These are phyloP conservation scores for Drosophila rubida DNA, from an alignment of 2,888 invertebrate genomes.

Conservation along the genomic window DNA sequence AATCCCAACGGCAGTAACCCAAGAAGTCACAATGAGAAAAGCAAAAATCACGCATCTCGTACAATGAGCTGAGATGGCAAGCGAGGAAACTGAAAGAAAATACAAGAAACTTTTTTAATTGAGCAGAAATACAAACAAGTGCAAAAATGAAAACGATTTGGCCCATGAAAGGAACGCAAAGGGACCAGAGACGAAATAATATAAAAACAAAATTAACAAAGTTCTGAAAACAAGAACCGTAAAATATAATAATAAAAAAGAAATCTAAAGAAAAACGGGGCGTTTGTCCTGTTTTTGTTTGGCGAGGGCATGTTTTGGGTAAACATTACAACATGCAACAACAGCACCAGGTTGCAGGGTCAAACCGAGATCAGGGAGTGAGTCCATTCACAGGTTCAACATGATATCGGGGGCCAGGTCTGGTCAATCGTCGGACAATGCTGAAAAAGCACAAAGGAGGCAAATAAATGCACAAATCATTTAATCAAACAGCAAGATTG, in stretches of 20 bases:
- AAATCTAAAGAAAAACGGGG: slow-evolving; percentile 55
- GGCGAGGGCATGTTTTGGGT: slow-evolving; percentile 70
- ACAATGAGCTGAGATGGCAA: slow-evolving; percentile 37
- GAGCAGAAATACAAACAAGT: slow-evolving; percentile 80
- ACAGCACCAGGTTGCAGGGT: slow-evolving; percentile 14
- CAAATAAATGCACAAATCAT: slow-evolving; percentile 63
- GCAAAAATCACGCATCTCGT: slow-evolving; percentile 67
- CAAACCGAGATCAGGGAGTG: slow-evolving; percentile 41
- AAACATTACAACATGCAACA: slow-evolving; percentile 55
- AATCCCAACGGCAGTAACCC: slow-evolving; percentile 31
- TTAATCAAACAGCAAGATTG: slow-evolving; percentile 56
- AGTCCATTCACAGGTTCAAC: slow-evolving; percentile 49
- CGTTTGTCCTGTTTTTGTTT: slow-evolving; percentile 64
- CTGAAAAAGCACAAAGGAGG: neutral
- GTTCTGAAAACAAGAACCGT: slow-evolving; percentile 31
- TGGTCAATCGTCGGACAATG: slow-evolving; percentile 34
- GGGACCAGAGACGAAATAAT: slow-evolving; percentile 10
- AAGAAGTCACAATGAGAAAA: slow-evolving; percentile 55
- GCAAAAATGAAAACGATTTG: slow-evolving; percentile 62
- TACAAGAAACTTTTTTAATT: slow-evolving; percentile 67
- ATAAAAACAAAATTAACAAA: slow-evolving; percentile 11
- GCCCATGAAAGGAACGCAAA: neutral
- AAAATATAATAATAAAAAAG: slow-evolving; percentile 18
- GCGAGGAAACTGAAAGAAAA: slow-evolving; percentile 13
- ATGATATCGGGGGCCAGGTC: slow-evolving; percentile 32